Evolutionary conservation across 2,888 invertebrate species (phyloP), one percentile per base, ranked within the genome.

Genomic region (Tiliacea aurago): DNA sequence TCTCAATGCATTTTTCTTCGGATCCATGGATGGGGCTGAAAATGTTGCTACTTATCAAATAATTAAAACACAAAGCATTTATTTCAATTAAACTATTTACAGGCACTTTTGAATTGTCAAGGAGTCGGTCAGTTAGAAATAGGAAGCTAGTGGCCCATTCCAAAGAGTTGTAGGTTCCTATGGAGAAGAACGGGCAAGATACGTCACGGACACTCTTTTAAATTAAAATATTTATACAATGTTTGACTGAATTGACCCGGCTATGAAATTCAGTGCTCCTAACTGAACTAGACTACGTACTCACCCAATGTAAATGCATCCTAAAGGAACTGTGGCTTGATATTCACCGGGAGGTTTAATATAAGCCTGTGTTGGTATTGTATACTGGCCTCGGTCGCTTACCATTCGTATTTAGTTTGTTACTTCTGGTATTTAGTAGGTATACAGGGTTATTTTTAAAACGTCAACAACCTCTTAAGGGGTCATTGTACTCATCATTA

Each of bases 341-440:
- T 71, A 66, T 84, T 77, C 73, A 59, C 37, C 55, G 28, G 15
- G 64, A 70, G 47, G 59, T 49, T 81, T 77, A 81, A 73, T 77
- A 69, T 69, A 70, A 78, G 67, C 72, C 59, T 62, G 28, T 49
- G 72, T 53, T 69, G 81, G 55, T 65, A n/a, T n/a, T n/a, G n/a
- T 76, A 58, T 74, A 45, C 58, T 47, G 13, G 51, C 56, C n/a
- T n/a, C n/a, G n/a, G 47, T 71, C 20, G n/a, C 53, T 66, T 45
- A 55, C 20, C 4, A 62, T 65, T 70, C 41, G 37, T 62, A 53
- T 61, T 67, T 65, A 4, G 51, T 51, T 51, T 10, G n/a, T 51
- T 65, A 37, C 15, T 72, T 56, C 43, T 47, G 43, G n/a, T 68
- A 68, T 56, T 62, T 62, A 63, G n/a, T 49, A 20, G n/a, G n/a